Conservation (phyloP, 2,797 vertebrate genomes). For the Tympanoctomys barrerae region DNA sequence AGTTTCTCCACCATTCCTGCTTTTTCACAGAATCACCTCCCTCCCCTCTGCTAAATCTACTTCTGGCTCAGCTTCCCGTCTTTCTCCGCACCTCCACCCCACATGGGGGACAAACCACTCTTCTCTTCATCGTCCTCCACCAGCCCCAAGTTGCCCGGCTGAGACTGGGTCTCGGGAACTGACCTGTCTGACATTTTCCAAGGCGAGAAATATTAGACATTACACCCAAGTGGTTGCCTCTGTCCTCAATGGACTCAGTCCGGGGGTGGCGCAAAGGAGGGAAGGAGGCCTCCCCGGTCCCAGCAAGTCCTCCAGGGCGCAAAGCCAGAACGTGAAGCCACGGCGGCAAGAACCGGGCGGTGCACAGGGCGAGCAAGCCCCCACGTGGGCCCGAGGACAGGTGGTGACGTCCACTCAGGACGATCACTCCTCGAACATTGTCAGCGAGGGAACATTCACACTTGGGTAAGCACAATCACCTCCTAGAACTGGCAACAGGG, state of each 20-base stretch:
- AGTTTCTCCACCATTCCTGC: not conserved
- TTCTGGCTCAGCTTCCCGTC: no score
- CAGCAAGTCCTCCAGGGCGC: not conserved
- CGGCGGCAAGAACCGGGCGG: not conserved
- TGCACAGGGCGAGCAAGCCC: not conserved
- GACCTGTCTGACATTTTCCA: not conserved
- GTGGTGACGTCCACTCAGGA: not conserved
- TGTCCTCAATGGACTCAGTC: not conserved
- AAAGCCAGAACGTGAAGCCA: not conserved
- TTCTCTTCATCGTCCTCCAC: not conserved
- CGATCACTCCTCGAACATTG: not conserved
- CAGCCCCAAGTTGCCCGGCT: no score
- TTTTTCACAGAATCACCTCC: not conserved
- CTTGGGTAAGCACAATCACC: not conserved
- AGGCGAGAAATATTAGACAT: not conserved
- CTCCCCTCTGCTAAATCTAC: not conserved
- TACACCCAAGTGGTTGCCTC: not conserved
- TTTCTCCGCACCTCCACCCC: fast-evolving
- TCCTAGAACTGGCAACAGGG: not conserved
- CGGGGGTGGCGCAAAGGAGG: not conserved
- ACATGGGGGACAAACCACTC: no score
- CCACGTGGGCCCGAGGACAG: fast-evolving
- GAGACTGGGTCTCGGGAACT: not conserved
- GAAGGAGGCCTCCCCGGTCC: not conserved
- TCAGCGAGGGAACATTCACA: not conserved